Evolutionary conservation across 1,140 invertebrate genomes (phyloP), one percentile per base, ranked within the genome.

Genomic region (Cherax destructor): DNA sequence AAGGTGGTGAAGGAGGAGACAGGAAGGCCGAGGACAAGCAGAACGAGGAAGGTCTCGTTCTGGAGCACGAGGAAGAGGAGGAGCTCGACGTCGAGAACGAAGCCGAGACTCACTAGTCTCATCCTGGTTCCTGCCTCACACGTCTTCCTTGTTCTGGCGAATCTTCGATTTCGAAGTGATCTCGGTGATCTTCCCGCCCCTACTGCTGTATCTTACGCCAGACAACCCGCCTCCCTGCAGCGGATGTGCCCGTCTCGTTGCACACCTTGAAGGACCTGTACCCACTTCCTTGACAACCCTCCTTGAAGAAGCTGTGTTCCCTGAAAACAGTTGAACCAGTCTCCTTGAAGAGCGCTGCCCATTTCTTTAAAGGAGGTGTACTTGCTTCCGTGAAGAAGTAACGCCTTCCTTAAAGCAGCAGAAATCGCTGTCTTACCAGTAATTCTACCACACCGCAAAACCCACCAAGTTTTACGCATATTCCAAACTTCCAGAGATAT

Each of bases 1-100:
- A 98, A 94, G 97, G 94, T 96, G 85, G 94, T 95, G 92, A 98
- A 94, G 97, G 94, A 96, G 85, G 94, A 95, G 92, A 94, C 95
- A 84, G 61, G 47, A 91, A 91, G 78, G 6, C 49, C 10, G 84
- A 89, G 24, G 85, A 13, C 11, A 91, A 91, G 41, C 84, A 77
- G 50, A 65, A 69, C n/a, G 90, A 91, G 47, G 90, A 91, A 49
- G 90, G 90, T 1, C 90, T 91, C 49, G 90, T 91, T 6, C 84
- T 91, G 16, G 90, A 91, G 50, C 90, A 91, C 77, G 90, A 91
- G 30, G 90, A 91, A 10, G 90, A 91, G 61, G 90, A 91, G 77
- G 90, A 91, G 59, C 84, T 91, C 16, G 90, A 91, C 59, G 90
- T 91, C 50, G 90, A 91, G 49, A 91, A 91, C 77, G 90, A 91